Evolutionary conservation across 2,888 invertebrate species (phyloP).

Genomic region (Acronicta leporina): DNA sequence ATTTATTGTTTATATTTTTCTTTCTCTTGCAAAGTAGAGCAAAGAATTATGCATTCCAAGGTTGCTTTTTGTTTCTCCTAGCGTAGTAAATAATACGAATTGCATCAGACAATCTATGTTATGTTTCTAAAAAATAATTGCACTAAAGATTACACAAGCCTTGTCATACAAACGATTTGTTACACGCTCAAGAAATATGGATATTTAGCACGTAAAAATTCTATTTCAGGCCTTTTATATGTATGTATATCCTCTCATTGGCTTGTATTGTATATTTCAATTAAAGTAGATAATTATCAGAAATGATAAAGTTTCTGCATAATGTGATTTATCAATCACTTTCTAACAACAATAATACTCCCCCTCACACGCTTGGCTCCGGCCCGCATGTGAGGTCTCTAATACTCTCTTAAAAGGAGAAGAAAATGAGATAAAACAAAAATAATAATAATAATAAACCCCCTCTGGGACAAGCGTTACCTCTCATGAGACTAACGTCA

Average conservation of each 20-base stretch:
- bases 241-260: too few species aligned
- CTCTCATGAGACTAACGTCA: too few species aligned
- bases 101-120: conserved; percentile 29
- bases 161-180: conserved; percentile 7
- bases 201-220: neutral
- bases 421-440: too few species aligned
- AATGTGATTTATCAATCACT: too few species aligned
- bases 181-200: neutral
- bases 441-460: too few species aligned
- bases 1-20: conserved; percentile 39
- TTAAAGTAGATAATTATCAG: too few species aligned
- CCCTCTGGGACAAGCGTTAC: too few species aligned
- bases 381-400: too few species aligned
- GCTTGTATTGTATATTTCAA: too few species aligned
- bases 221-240: neutral
- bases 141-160: conserved; percentile 17
- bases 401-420: too few species aligned
- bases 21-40: conserved; percentile 49
- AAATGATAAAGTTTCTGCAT: too few species aligned
- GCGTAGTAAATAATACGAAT: conserved; percentile 41
- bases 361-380: too few species aligned
- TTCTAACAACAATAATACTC: neutral
- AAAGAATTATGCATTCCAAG: conserved; percentile 52
- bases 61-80: conserved; percentile 52
- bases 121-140: conserved; percentile 26